These are phyloP conservation scores for Hydriomena furcata DNA, from an alignment of 2,888 invertebrate species.

Conservation along the genomic window DNA sequence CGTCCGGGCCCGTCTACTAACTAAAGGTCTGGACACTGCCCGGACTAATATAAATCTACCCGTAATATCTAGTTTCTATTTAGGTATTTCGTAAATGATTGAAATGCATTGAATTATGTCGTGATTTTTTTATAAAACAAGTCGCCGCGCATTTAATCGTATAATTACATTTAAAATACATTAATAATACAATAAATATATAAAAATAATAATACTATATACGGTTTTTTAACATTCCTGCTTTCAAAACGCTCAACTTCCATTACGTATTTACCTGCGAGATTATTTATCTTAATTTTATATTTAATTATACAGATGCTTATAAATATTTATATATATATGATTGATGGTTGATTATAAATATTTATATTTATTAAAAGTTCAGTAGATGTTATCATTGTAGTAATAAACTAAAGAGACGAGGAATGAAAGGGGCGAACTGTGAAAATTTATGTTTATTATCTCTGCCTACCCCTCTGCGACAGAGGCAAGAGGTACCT, in stretches of 20 bases:
- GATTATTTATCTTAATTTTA: slow-evolving; percentile 37
- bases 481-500: too few relatives aligned
- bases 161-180: slow-evolving; percentile 12
- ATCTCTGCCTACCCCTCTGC: neutral
- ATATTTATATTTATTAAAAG: slow-evolving; percentile 1
- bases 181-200: neutral
- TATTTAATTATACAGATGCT: slow-evolving; percentile 1
- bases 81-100: slow-evolving; percentile 5
- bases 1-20: too few relatives aligned
- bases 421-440: neutral
- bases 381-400: slow-evolving; percentile 15
- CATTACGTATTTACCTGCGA: slow-evolving; percentile 57
- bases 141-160: slow-evolving; percentile 27
- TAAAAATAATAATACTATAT: neutral
- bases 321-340: neutral
- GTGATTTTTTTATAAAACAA: slow-evolving; percentile 6
- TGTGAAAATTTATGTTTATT: slow-evolving; percentile 10
- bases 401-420: neutral
- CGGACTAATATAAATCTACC: too few relatives aligned
- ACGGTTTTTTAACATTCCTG: slow-evolving; percentile 43
- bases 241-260: slow-evolving; percentile 39
- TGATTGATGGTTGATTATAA: too few relatives aligned
- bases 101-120: neutral
- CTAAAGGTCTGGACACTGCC: too few relatives aligned
- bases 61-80: slow-evolving; percentile 14